Conservation (phyloP, 2,113 vertebrate species). For the Illadopsis cleaveri region DNA sequence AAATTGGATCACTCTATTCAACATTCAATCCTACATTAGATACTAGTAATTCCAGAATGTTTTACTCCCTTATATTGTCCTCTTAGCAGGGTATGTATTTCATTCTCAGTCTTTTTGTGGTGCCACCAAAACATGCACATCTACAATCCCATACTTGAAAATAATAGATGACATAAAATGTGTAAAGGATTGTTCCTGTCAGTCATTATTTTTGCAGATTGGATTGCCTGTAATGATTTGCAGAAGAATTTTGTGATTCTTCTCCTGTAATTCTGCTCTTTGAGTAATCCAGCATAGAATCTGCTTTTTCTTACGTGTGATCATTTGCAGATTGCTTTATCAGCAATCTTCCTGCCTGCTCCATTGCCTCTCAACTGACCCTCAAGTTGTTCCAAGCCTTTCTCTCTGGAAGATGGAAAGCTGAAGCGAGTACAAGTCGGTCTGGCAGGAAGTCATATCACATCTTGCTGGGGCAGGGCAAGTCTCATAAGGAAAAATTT, state of each 20-base stretch:
- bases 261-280: not conserved
- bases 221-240: not conserved
- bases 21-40: not conserved
- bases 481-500: not conserved
- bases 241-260: not conserved
- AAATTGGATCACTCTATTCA: not conserved
- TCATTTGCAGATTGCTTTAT: not conserved
- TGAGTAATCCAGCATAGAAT: not conserved
- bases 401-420: not conserved
- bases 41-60: not conserved
- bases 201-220: not conserved
- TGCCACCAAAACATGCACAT: not conserved
- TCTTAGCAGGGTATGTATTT: not conserved
- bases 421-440: fast-evolving
- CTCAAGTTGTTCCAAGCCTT: not conserved
- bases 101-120: not conserved
- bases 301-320: not conserved
- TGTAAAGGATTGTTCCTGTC: not conserved
- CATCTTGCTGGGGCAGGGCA: not conserved
- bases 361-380: not conserved
- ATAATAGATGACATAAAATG: not conserved
- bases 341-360: not conserved
- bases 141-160: not conserved
- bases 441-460: not conserved
- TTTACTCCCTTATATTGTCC: not conserved